Conservation (phyloP, 2,113 vertebrate species). For the Varanus salvator region DNA sequence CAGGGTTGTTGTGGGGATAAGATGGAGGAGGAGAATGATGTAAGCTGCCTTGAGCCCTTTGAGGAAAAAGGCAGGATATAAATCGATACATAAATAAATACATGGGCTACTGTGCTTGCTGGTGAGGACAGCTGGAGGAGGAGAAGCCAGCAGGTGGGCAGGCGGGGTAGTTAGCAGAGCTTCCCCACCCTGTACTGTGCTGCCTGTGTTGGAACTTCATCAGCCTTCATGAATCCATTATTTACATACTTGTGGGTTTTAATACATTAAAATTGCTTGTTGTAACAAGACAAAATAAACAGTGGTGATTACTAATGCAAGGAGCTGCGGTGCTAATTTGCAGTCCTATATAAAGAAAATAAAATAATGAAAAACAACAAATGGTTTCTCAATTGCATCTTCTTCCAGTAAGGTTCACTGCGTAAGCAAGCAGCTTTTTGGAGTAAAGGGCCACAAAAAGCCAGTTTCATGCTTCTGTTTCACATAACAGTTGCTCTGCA, state of each 20-base stretch:
- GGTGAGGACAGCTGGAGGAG: no score
- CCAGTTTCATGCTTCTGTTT: background rate
- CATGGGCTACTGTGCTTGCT: no score
- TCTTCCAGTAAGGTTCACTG: background rate
- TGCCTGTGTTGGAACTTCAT: background rate
- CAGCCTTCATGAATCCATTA: background rate
- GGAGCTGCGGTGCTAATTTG: slow-evolving; percentile 16
- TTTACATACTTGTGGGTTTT: slow-evolving; percentile 31
- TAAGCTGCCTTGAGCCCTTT: no score
- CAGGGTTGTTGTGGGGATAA: no score
- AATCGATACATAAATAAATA: no score
- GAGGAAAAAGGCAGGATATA: no score
- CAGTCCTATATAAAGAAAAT: background rate
- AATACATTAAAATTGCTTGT: slow-evolving; percentile 30
- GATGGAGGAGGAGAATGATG: no score
- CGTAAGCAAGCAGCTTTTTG: slow-evolving; percentile 13
- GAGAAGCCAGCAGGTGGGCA: no score
- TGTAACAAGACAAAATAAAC: slow-evolving; percentile 30
- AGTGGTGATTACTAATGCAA: background rate
- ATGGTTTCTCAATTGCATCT: slow-evolving; percentile 20
- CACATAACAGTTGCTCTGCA: background rate
- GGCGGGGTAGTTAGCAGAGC: no score
- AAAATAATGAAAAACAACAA: background rate
- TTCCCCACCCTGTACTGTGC: no score
- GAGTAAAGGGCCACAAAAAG: background rate